Base-by-base conservation (phyloP, 1,140 invertebrate genomes). In the Drosophila triauraria region DNA sequence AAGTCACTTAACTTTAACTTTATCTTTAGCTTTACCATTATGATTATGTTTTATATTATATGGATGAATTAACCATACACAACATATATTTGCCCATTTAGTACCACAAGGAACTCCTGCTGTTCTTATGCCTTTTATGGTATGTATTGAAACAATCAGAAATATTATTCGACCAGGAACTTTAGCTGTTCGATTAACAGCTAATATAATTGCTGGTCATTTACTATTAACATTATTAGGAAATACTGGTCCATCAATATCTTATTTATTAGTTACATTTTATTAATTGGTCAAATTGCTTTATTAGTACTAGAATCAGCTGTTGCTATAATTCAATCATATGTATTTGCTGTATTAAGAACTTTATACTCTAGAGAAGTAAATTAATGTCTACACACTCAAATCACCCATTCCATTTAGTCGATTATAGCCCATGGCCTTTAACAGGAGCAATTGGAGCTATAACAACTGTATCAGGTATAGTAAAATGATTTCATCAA, bases 151-250 rank as follows among this genome's bases (percentile, higher is more conserved):
- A 95, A 93, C 93, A 57, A 94, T 95, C 93, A 95, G 94, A 94
- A 93, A 75, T 56, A 40, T 94, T 46, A 96, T 96, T 93, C 95
- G 94, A 8, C 95, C 95, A 9, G 83, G 93, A 86, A 96, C 95
- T 3, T 92, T 96, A 93, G 93, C 94, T 35, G 93, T 96, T 56
- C 95, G 95, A 68, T 86, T 96, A 93, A 93, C 94, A 12, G 95
- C 95, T 43, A 95, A 96, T 94, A 95, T 96, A 94, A 95, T 95
- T 93, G 95, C 95, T 13, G 95, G 95, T 0, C 95, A 90, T 94
- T 91, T 96, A 91, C 78, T 96, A 63, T 72, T 93, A 92, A 94
- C 94, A 30, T 83, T 95, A 80, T 51, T 78, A 43, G 76, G 76
- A 10, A 78, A 78, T 64, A 78, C 76, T 0, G 71, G 76, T 4